Evolutionary conservation across 2,113 vertebrate genomes (phyloP).

Genomic region (Otolemur garnettii): DNA sequence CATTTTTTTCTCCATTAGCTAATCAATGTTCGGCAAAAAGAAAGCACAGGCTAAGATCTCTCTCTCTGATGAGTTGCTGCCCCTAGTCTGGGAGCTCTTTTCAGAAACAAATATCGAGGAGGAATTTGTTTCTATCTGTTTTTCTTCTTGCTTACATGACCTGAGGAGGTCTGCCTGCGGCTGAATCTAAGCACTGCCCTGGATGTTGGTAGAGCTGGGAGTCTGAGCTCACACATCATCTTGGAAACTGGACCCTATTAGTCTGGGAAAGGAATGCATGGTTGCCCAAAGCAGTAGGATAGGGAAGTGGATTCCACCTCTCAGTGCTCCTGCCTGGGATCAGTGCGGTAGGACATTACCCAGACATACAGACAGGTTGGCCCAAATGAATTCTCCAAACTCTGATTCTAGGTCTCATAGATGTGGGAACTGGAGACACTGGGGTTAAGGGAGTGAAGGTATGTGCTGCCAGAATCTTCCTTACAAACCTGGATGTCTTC

Average conservation of each 20-base stretch:
- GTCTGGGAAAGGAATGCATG: conserved; percentile 50
- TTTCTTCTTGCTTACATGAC: neutral
- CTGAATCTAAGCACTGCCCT: neutral
- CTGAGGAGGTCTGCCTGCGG: neutral
- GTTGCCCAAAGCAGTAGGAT: conserved; percentile 12
- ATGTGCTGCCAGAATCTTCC: conserved; percentile 4
- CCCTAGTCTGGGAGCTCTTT: conserved; percentile 1
- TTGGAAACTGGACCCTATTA: conserved; percentile 43
- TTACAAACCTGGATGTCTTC: neutral
- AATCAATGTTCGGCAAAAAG: conserved; percentile 66
- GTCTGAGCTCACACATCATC: neutral
- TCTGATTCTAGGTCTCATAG: conserved; percentile 1
- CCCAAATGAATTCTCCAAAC: conserved; percentile 17
- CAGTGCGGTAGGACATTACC: neutral
- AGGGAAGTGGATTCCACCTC: conserved; percentile 1
- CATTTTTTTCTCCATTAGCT: conserved; percentile 60
- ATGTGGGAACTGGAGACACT: conserved; percentile 2
- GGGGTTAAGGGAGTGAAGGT: neutral
- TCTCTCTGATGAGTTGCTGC: conserved; percentile 49
- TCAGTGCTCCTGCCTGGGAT: neutral
- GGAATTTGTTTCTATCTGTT: conserved; percentile 40
- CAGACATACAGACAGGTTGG: conserved; percentile 26
- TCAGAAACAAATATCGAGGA: conserved; percentile 39
- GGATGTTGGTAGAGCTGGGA: conserved; percentile 16
- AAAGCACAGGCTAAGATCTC: conserved; percentile 62